Base-by-base conservation (phyloP, 2,797 vertebrate genomes). In the Gadopsis marmoratus region DNA sequence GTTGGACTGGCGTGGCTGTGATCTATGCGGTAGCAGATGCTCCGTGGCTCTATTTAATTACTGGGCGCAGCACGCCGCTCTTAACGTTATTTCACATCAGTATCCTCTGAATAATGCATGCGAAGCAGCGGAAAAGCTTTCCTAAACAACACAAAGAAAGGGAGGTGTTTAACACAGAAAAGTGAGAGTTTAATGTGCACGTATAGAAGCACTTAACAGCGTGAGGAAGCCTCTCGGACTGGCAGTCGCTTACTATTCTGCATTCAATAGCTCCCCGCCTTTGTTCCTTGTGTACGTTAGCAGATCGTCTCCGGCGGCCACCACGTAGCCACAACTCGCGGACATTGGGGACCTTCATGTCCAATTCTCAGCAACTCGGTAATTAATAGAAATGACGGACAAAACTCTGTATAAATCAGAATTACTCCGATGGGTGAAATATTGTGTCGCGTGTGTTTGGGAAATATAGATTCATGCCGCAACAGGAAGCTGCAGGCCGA, bases 401-500 rank as follows among this genome's bases (percentile, higher is more conserved):
- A 31, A 55, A 55, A 55, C 26, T 55, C 16, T 12, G 14, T 29
- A 54, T 31, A 31, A 31, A 29, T 7, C 26, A 31, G 21, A 19
- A 7, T 4, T 4, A 50, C 7, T 3, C 3, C 8, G 19, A 47
- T 0, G 6, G n/a, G 6, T 3, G 7, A 54, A 54, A 76, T 29
- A 5, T 7, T 35, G 6, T 12, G 17, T n/a, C n/a, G n/a, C n/a
- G 3, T 12, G 2, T 39, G 39, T 9, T 19, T 2, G 5, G 26
- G 14, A 7, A 50, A 19, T 64, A 53, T 51, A 12, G 23, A 19
- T 58, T 29, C 11, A 23, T 35, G 13, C 53, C 4, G 33, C 33
- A 39, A 29, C 37, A 74, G 26, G 48, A 64, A 66, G 35, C 81
- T 73, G 53, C 65, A 53, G 58, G 35, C 48, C 5, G 10, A 51